These are phyloP conservation scores for Rhinoptilus africanus DNA, from an alignment of 2,113 vertebrate genomes.

Conservation along the genomic window DNA sequence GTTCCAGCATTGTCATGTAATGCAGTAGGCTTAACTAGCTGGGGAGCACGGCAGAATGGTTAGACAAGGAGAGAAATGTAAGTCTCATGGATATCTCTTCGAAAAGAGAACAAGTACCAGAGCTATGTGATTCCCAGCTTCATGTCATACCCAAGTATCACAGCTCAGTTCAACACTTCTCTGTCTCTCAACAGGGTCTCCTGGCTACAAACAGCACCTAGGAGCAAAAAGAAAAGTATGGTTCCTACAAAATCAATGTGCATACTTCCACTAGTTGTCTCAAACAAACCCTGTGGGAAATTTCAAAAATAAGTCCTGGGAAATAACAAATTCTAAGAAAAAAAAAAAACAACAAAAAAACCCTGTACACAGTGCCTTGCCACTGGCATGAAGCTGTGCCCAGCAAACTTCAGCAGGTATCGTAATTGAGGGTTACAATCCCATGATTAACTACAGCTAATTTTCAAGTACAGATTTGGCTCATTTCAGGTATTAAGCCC, in stretches of 20 bases:
- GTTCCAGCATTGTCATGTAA: constrained; percentile 38
- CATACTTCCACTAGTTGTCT: neutral
- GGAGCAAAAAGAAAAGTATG: neutral
- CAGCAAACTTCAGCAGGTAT: neutral
- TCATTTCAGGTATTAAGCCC: neutral
- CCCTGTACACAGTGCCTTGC: neutral
- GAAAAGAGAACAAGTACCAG: neutral
- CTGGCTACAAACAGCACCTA: neutral
- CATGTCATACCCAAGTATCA: neutral
- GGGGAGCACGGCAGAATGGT: neutral
- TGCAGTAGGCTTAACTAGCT: neutral
- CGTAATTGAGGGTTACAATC: neutral
- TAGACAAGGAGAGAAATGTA: neutral
- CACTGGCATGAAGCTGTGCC: neutral
- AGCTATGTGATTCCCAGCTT: neutral
- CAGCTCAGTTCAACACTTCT: neutral
- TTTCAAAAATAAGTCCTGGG: neutral
- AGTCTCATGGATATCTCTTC: neutral
- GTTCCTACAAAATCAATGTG: neutral
- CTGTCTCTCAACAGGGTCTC: neutral
- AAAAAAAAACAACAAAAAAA: neutral
- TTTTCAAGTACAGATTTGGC: neutral
- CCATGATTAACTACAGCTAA: neutral
- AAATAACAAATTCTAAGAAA: neutral
- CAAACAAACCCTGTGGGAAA: neutral